Percentiles rank a stretch among this genome's conserved stretches.
Evolutionary conservation across 2,888 invertebrate species (phyloP).

Genomic region (Patella depressa): DNA sequence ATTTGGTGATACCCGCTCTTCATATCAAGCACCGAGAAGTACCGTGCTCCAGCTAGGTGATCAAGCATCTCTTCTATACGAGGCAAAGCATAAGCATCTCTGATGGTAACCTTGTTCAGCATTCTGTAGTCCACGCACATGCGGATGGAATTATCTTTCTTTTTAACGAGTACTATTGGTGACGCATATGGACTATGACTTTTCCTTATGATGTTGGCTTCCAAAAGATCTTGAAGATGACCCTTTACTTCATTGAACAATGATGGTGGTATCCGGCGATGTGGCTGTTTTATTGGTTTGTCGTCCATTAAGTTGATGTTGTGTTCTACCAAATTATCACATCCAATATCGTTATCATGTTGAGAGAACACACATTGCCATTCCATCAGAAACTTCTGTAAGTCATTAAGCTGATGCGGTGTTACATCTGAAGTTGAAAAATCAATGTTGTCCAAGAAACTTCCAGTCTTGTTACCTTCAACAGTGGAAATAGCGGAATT

Average conservation of each 20-base stretch:
- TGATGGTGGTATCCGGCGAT: slow-evolving; percentile 26
- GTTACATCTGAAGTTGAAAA: neutral
- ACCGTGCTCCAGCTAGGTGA: neutral
- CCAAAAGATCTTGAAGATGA: slow-evolving; percentile 33
- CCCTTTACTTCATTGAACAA: slow-evolving; percentile 30
- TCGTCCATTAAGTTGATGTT: slow-evolving; percentile 26
- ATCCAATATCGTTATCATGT: slow-evolving; percentile 19
- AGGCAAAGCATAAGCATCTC: no score
- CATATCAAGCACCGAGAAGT: neutral
- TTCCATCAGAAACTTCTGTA: neutral
- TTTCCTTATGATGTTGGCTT: slow-evolving; percentile 22
- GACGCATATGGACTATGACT: slow-evolving; percentile 17
- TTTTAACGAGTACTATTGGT: neutral
- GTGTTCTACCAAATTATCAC: slow-evolving; percentile 28
- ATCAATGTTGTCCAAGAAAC: neutral
- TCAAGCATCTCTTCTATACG: no score
- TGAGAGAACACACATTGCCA: neutral
- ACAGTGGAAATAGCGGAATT: neutral
- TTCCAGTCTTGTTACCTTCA: neutral
- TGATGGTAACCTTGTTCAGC: neutral
- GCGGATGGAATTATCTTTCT: neutral
- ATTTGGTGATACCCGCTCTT: neutral
- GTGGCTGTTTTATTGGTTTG: slow-evolving; percentile 26
- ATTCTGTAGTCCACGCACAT: neutral
- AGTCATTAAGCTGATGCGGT: neutral